phyloP scores from a whole-genome alignment of 2,113 vertebrate genomes.

The Lepus europaeus region DNA sequence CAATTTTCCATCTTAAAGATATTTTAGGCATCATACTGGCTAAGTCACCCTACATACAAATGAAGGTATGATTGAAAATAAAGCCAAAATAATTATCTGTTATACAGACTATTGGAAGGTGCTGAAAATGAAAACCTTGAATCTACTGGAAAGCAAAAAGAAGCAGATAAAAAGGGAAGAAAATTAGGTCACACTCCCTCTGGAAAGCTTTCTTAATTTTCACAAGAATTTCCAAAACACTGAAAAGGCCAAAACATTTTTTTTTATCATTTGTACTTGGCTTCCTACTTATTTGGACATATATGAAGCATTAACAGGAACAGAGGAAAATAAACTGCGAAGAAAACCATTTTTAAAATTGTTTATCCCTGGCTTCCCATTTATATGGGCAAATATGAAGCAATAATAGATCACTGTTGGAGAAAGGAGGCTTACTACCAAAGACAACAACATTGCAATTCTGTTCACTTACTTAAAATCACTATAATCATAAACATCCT shows the following conservation, averaged over 20 bases:
- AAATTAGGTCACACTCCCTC: too few species aligned
- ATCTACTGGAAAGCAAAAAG: too few species aligned
- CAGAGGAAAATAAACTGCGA: too few species aligned
- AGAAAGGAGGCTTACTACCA: neutral
- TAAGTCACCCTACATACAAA: neutral
- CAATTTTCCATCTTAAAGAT: neutral
- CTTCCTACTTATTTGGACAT: too few species aligned
- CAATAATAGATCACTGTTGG: neutral
- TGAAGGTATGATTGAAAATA: neutral
- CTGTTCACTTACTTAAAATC: neutral
- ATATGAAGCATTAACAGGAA: too few species aligned
- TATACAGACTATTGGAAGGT: neutral
- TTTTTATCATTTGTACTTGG: too few species aligned
- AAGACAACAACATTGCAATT: neutral
- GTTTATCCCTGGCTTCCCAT: neutral
- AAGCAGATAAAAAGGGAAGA: too few species aligned
- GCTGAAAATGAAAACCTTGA: too few species aligned
- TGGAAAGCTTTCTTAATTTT: too few species aligned
- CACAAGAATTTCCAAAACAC: too few species aligned
- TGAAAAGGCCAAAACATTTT: too few species aligned
- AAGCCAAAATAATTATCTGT: neutral
- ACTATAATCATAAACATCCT: slow-evolving; percentile 27
- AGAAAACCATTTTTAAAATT: neutral
- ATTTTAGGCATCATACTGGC: neutral
- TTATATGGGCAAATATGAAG: neutral